Base-by-base conservation (phyloP, 2,113 vertebrate species). In the Melospiza georgiana region DNA sequence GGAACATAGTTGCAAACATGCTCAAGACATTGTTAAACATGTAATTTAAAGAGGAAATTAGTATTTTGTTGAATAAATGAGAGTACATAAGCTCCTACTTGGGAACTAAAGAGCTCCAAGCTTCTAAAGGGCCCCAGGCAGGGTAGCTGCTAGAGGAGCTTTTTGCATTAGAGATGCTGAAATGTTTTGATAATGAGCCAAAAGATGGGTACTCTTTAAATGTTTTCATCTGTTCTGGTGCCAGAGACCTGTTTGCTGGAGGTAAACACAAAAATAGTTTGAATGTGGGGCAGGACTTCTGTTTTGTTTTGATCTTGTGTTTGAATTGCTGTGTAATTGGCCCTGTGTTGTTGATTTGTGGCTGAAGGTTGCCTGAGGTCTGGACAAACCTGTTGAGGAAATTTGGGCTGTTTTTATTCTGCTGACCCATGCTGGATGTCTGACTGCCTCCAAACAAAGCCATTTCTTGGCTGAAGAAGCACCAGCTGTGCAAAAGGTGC, bases 1-100 rank as follows among this genome's bases (percentile, higher is more conserved):
- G 43, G 39, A 95, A 19, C 31, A 49, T 61, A 76, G 51, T 31
- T 81, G 76, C 57, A 90, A 81, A n/a, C 54, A 48, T 27, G n/a
- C 54, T 66, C 13, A 79, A 82, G 92, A 52, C 27, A 5, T 79
- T 79, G 77, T 84, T 93, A 82, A 92, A 79, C 49, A 4, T 76
- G 23, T 76, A 75, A 92, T 87, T 93, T 78, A 72, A 90, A 96
- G 61, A 87, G 88, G 85, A 95, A 95, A 84, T 81, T 44, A 92
- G 49, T 80, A 43, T 89, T 89, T 86, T 90, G 73, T 87, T 88
- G 76, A 86, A 72, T 90, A 90, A 90, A 75, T 58, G 43, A 52
- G 52, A 65, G n/a, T 57, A 87, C 88, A 89, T 80, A 86, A 90
- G 35, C 28, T 90, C 54, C 58, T 85, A 35, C 68, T 59, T 93